Conservation (phyloP, 2,113 vertebrate species). For the Oxyruncus cristatus region DNA sequence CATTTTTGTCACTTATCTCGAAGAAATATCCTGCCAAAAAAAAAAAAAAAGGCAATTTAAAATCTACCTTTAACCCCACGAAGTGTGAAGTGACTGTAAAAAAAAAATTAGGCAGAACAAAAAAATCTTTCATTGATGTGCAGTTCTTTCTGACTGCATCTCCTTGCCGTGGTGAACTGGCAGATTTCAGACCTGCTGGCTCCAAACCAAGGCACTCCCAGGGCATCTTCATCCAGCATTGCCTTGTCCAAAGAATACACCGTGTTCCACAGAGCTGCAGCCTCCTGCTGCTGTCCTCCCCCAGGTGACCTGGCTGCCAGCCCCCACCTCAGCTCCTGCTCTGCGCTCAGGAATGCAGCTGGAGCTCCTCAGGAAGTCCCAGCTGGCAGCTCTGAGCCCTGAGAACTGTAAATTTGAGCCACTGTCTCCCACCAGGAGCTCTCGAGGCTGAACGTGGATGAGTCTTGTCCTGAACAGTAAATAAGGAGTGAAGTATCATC, state of each 20-base stretch:
- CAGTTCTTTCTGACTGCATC: not conserved
- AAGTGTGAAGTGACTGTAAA: not conserved
- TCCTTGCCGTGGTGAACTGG: accelerated
- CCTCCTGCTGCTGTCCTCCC: not conserved
- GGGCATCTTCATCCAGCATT: not conserved
- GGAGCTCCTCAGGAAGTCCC: not conserved
- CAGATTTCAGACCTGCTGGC: not conserved
- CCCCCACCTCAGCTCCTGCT: not conserved
- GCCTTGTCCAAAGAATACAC: accelerated
- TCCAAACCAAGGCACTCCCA: not conserved
- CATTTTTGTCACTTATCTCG: not conserved
- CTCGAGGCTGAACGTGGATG: not conserved
- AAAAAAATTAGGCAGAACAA: not conserved
- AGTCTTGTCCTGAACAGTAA: not conserved
- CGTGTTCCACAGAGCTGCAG: accelerated
- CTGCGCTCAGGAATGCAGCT: not conserved
- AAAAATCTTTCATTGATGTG: not conserved
- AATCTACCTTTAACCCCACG: not conserved
- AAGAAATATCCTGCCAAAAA: not conserved
- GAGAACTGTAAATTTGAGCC: not conserved
- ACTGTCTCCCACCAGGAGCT: not conserved
- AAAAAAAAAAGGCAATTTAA: not conserved
- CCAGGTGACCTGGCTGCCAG: not conserved
- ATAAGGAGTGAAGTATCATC: not conserved
- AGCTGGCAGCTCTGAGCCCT: not conserved